Evolutionary conservation across 2,888 invertebrate species (phyloP).

Genomic region (Rhogogaster chlorosoma): DNA sequence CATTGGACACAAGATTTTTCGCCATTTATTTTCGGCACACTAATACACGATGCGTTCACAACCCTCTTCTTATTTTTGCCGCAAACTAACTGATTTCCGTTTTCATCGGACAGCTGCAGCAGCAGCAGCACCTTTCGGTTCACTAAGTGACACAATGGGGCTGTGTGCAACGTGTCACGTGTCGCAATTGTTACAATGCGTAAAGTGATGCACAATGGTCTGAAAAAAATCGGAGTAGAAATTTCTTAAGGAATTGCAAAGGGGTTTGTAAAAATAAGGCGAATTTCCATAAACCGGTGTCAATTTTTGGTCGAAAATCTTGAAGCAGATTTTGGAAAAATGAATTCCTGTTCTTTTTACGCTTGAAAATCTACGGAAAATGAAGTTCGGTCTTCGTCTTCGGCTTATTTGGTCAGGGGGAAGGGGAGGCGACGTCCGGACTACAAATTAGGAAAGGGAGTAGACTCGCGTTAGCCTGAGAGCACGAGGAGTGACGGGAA

Average conservation of each 20-base stretch:
- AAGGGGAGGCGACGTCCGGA: background rate
- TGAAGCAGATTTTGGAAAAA: too few relatives aligned
- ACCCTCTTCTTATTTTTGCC: background rate
- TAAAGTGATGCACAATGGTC: too few relatives aligned
- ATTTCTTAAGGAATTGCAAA: too few relatives aligned
- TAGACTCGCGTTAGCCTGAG: background rate
- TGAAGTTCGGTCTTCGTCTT: background rate
- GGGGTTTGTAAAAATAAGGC: too few relatives aligned
- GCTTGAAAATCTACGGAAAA: too few relatives aligned
- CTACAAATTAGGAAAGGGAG: background rate
- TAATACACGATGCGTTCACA: too few relatives aligned
- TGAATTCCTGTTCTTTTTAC: too few relatives aligned
- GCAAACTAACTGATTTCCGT: background rate
- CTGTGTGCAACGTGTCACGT: background rate
- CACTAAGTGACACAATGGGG: background rate
- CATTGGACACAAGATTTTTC: background rate
- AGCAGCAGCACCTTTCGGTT: background rate
- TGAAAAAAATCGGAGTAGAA: too few relatives aligned
- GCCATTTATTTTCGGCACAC: background rate
- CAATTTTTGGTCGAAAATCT: too few relatives aligned
- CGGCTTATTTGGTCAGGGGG: background rate
- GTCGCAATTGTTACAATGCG: background rate
- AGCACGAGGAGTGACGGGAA: conserved; percentile 29
- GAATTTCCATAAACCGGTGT: too few relatives aligned
- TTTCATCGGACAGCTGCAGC: conserved; percentile 7